Evolutionary conservation across 2,113 vertebrate genomes (phyloP).

Genomic region (Nestor notabilis): DNA sequence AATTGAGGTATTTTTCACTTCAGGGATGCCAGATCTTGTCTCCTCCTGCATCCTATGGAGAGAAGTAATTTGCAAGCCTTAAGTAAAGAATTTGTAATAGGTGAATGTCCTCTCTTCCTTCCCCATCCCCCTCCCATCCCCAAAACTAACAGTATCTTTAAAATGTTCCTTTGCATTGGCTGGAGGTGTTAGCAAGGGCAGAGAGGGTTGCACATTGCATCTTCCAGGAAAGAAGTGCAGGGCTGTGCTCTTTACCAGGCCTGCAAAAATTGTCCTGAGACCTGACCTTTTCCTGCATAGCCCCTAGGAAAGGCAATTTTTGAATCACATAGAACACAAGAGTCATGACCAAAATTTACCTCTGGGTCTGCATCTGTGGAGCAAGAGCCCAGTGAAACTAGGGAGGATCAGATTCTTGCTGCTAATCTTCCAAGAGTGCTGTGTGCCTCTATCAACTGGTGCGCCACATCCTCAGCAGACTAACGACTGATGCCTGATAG

Average conservation of each 20-base stretch:
- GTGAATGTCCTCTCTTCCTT: neutral
- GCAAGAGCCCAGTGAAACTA: neutral
- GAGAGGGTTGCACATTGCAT: neutral
- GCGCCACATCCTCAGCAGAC: neutral
- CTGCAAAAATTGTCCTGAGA: neutral
- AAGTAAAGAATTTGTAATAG: neutral
- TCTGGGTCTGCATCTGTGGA: neutral
- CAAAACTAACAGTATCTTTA: neutral
- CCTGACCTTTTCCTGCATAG: neutral
- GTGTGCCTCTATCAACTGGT: slow-evolving; percentile 1
- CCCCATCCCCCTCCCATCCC: too few species aligned
- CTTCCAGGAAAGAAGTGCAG: neutral
- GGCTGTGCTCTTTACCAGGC: neutral
- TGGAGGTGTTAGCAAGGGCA: neutral
- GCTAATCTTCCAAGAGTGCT: neutral
- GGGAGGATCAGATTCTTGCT: neutral
- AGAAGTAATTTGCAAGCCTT: slow-evolving; percentile 9
- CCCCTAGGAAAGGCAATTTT: neutral
- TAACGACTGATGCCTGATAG: slow-evolving; percentile 15
- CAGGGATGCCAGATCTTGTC: slow-evolving; percentile 29
- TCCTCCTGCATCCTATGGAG: neutral
- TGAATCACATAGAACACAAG: neutral
- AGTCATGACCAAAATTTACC: neutral
- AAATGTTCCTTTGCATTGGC: neutral
- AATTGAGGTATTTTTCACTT: slow-evolving; percentile 54